Base-by-base conservation (phyloP, 53 echinoderm and acorn worm species). In the Glandiceps talaboti region DNA sequence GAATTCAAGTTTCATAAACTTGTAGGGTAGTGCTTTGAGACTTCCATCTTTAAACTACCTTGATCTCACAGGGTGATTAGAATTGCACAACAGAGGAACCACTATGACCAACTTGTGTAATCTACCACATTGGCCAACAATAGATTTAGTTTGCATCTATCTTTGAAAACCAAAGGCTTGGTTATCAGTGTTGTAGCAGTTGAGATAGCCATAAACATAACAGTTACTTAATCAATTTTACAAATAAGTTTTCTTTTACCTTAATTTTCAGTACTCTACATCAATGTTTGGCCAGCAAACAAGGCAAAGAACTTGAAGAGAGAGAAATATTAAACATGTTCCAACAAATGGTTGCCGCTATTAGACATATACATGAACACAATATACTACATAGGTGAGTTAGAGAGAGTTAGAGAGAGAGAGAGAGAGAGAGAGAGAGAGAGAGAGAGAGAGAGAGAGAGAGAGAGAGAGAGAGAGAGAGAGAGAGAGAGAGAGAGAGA, bases 291-390 rank as follows among this genome's bases (percentile, higher is more conserved):
- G 89, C 80, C 76, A 88, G 88, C 76, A 80, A 87, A 76, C 99
- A 99, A 80, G 93, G 99, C 29, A 99, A 99, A 72, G 99, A 91
- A 76, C 74, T 99, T 31, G 90, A 94, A 77, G 99, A 99, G 74
- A 91, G 91, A 78, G 99, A 99, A 81, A 99, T 94, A 72, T 84
- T 99, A 32, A 76, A 76, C 28, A 91, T 99, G 93, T 99, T 94
- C 74, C 99, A 93, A 84, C 93, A 99, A 85, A 99, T 99, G 99
- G 91, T 99, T 1, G 91, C 99, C 28, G 99, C 91, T 73, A 94
- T 99, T 33, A 85, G 91, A 85, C 93, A 99, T 80, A 92, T 99
- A 30, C 99, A 99, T 84, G 99, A 99, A 79, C 99, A 99, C 79
- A 99, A 89, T 79, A 91, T 97, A 31, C 73, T 99, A 30, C 99